Conservation (phyloP, 1,140 invertebrate species). For the Drosophila dunni region DNA sequence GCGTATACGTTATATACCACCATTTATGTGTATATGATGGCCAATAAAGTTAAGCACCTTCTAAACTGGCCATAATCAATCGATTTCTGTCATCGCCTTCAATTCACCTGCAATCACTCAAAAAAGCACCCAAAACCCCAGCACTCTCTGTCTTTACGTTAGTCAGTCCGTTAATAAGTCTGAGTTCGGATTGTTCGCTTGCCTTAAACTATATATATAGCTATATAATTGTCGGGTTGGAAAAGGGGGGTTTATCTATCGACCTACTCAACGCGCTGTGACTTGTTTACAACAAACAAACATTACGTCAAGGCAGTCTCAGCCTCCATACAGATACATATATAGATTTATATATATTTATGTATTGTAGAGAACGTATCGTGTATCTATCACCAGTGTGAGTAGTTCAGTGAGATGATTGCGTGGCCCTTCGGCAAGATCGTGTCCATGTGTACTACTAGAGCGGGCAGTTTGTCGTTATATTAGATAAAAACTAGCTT, state of each 20-base stretch:
- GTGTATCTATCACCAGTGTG: constrained; percentile 1
- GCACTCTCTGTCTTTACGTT: not conserved
- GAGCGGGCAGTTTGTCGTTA: too few species aligned
- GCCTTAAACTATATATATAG: not conserved
- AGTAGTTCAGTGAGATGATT: constrained; percentile 36
- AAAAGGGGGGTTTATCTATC: constrained; percentile 38
- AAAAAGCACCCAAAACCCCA: constrained; percentile 1
- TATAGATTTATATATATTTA: constrained; percentile 6
- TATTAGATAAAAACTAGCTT: too few species aligned
- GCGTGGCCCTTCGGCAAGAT: constrained; percentile 29
- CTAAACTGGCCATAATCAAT: constrained; percentile 52
- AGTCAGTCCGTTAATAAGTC: constrained; percentile 14
- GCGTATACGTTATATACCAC: constrained; percentile 66
- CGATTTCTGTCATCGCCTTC: constrained; percentile 27
- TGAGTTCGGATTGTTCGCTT: constrained; percentile 17
- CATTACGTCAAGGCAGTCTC: constrained; percentile 31
- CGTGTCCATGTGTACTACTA: constrained; percentile 20
- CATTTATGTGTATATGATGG: constrained; percentile 52
- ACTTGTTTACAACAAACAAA: constrained; percentile 50
- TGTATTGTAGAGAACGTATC: not conserved
- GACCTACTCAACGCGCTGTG: constrained; percentile 52
- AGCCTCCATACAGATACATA: not conserved
- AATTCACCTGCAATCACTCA: not conserved
- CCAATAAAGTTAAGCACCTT: constrained; percentile 61
- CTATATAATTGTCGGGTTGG: not conserved